These are phyloP conservation scores for Phyllopteryx taeniolatus DNA, from an alignment of 2,113 vertebrate genomes.

Conservation along the genomic window DNA sequence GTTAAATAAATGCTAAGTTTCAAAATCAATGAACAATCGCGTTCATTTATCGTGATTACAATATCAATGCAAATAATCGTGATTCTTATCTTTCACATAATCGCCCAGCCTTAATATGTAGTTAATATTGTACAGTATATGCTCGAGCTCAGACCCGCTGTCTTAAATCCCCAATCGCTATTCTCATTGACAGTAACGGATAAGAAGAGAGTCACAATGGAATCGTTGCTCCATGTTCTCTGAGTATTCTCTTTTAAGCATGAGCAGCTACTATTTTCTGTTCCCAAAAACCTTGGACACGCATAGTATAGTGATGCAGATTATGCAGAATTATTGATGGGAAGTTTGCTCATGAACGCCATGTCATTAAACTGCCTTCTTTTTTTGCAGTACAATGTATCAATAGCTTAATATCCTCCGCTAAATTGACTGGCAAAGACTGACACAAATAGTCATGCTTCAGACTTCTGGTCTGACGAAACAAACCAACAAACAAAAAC, in stretches of 20 bases:
- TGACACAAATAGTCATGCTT: constrained; percentile 56
- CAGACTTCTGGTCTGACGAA: constrained; percentile 53
- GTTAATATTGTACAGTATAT: no score
- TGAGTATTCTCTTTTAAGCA: constrained; percentile 40
- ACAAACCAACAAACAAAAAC: constrained; percentile 53
- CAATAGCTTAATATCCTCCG: constrained; percentile 69
- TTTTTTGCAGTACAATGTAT: constrained; percentile 61
- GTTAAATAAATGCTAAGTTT: no score
- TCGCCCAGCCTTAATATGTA: no score
- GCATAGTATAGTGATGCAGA: constrained; percentile 16
- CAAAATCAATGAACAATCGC: no score
- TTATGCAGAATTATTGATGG: constrained; percentile 65
- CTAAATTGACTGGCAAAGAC: constrained; percentile 78
- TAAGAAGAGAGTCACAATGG: no score
- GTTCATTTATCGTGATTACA: no score
- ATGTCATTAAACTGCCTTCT: constrained; percentile 65
- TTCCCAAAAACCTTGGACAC: constrained; percentile 36
- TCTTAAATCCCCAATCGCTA: no score
- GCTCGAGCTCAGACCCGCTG: no score
- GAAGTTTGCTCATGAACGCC: constrained; percentile 68
- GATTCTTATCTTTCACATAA: no score
- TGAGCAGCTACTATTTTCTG: constrained; percentile 21
- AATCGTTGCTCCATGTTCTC: no score
- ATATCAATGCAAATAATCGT: no score
- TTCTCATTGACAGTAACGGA: no score